Percentiles rank a stretch among this genome's conserved stretches.
phyloP scores from a whole-genome alignment of 2,797 vertebrate genomes.

The Phataginus tricuspis region DNA sequence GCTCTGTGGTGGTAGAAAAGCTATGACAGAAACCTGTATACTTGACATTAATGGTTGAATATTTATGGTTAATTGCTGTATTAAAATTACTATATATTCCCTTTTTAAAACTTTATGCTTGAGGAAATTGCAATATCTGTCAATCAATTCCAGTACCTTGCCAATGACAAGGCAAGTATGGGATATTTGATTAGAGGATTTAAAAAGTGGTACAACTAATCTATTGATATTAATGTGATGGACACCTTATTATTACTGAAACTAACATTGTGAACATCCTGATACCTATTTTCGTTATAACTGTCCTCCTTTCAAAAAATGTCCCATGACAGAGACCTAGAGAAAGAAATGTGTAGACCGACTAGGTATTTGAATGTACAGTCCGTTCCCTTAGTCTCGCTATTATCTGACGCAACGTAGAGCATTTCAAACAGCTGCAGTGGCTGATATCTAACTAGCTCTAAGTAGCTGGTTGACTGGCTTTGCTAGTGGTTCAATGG shows the following conservation, averaged over 20 bases:
- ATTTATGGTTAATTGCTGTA: background rate
- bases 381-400: background rate
- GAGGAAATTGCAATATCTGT: background rate
- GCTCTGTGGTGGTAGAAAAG: background rate
- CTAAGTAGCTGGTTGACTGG: background rate
- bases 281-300: background rate
- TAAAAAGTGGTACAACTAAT: background rate
- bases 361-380: background rate
- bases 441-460: background rate
- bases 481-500: background rate
- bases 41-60: background rate
- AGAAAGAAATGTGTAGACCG: background rate
- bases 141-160: slow-evolving; percentile 16
- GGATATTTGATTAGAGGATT: background rate
- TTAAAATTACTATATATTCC: background rate
- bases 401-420: background rate
- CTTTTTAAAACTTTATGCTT: background rate
- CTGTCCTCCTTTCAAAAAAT: background rate
- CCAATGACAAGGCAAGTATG: background rate
- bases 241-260: background rate
- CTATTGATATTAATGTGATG: background rate
- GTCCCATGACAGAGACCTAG: background rate
- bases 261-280: background rate
- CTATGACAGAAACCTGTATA: background rate
- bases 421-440: background rate